Evolutionary conservation across 2,888 invertebrate species (phyloP).

Genomic region (Caenorhabditis panamensis): DNA sequence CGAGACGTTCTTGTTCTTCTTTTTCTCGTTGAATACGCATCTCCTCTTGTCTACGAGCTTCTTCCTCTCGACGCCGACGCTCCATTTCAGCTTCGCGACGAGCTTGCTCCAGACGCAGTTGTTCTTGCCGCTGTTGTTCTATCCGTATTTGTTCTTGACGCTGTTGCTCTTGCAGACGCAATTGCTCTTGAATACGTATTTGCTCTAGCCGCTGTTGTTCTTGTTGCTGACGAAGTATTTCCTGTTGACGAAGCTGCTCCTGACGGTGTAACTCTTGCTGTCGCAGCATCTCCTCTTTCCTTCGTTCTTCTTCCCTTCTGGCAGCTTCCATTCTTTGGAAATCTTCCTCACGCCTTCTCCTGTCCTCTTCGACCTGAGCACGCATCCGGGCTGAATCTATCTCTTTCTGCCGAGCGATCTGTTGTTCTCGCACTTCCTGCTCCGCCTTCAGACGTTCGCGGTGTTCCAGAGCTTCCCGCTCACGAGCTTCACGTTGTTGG

Average conservation of each 20-base stretch:
- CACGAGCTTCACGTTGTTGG: slow-evolving; percentile 89
- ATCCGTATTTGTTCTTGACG: neutral
- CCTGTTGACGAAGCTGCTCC: slow-evolving; percentile 1
- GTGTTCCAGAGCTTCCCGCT: slow-evolving; percentile 88
- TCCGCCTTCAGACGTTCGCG: slow-evolving; percentile 93
- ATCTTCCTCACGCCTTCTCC: neutral
- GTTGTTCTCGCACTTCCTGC: slow-evolving; percentile 87
- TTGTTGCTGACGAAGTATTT: neutral
- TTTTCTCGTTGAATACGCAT: slow-evolving; percentile 82
- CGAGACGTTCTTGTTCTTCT: slow-evolving; percentile 37
- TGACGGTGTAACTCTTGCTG: neutral
- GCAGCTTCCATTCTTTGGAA: slow-evolving; percentile 4
- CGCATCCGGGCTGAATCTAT: neutral
- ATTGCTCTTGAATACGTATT: neutral
- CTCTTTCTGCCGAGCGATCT: slow-evolving; percentile 84
- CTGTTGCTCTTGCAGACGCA: slow-evolving; percentile 2
- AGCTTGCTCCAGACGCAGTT: slow-evolving; percentile 74
- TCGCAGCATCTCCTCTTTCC: slow-evolving; percentile 4
- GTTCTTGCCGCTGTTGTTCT: neutral
- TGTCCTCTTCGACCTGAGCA: neutral
- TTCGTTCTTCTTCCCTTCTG: slow-evolving; percentile 3
- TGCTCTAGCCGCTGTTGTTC: neutral
- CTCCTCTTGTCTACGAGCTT: slow-evolving; percentile 69
- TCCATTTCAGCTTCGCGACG: slow-evolving; percentile 90
- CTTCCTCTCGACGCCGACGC: slow-evolving; percentile 26